Conservation (phyloP, 2,797 vertebrate genomes). For the Macrochelys suwanniensis region DNA sequence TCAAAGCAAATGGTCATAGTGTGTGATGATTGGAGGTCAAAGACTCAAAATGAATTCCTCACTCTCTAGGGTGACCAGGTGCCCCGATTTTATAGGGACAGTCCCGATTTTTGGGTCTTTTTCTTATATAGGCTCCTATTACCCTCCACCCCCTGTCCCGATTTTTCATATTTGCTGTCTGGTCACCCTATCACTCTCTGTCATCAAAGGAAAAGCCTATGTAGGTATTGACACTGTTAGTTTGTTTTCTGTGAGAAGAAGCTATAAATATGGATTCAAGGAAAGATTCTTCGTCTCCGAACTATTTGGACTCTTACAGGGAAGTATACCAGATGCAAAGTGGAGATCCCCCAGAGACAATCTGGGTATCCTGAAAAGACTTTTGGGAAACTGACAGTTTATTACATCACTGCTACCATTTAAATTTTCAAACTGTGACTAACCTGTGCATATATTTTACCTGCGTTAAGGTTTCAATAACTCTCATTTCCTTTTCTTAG, state of each 20-base stretch:
- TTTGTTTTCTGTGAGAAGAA: neutral
- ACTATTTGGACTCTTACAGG: neutral
- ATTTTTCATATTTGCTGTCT: too few species aligned
- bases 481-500: neutral
- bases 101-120: too few species aligned
- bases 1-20: neutral
- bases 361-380: too few species aligned
- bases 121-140: too few species aligned
- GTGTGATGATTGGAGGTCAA: neutral
- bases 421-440: neutral
- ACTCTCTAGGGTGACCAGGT: too few species aligned
- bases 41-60: neutral
- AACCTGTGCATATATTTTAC: neutral
- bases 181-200: too few species aligned
- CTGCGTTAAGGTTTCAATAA: neutral
- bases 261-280: neutral
- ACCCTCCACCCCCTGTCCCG: too few species aligned
- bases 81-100: too few species aligned
- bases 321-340: neutral
- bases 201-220: neutral
- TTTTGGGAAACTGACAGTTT: neutral
- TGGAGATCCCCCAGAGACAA: too few species aligned
- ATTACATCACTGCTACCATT: neutral
- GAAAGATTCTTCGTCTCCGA: neutral
- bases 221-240: neutral